phyloP scores from a whole-genome alignment of 2,797 vertebrate species.

The Meriones psammophilus region DNA sequence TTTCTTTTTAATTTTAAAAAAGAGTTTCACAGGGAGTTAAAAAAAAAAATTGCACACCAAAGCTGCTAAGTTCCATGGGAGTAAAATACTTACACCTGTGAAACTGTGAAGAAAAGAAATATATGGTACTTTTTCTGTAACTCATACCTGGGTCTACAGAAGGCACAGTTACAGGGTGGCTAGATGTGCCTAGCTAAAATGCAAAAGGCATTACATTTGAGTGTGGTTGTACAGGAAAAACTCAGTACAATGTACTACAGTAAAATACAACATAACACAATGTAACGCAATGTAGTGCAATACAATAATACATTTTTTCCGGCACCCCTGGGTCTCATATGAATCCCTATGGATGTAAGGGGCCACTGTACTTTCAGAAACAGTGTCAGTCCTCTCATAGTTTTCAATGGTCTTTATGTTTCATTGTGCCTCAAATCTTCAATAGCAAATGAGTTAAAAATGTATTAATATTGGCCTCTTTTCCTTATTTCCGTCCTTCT shows the following conservation, averaged over 20 bases:
- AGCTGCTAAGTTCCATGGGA: not conserved
- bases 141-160: not conserved
- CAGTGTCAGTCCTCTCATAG: not conserved
- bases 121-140: not conserved
- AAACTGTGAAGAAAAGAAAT: not conserved
- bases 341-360: too few species aligned
- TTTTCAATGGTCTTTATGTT: conserved; percentile 11
- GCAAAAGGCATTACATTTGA: not conserved
- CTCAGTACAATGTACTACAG: not conserved
- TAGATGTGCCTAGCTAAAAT: not conserved
- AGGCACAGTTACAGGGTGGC: not conserved
- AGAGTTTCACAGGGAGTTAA: not conserved
- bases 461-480: not conserved
- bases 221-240: not conserved
- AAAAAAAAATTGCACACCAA: not conserved
- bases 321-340: not conserved
- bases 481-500: not conserved
- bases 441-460: not conserved
- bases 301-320: not conserved
- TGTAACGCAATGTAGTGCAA: too few species aligned
- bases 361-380: not conserved
- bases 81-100: not conserved
- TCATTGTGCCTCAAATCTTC: not conserved
- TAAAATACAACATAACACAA: not conserved
- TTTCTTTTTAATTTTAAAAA: not conserved